These are phyloP conservation scores for Elanoides forficatus DNA, from an alignment of 2,113 vertebrate genomes.

Conservation along the genomic window DNA sequence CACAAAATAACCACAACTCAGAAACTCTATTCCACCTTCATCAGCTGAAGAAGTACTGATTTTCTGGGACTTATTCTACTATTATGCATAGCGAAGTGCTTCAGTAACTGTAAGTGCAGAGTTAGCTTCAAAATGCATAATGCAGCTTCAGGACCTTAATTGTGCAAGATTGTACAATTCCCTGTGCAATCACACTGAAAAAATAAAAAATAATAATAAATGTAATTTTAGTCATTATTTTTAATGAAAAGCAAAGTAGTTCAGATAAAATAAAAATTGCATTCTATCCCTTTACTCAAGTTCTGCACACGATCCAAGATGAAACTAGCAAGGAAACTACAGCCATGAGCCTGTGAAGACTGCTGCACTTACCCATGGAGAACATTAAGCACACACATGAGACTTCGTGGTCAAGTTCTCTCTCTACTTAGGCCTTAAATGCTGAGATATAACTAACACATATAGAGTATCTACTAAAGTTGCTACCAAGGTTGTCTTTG, in stretches of 20 bases:
- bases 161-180: neutral
- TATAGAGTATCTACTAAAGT: neutral
- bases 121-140: neutral
- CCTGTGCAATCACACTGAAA: neutral
- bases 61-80: neutral
- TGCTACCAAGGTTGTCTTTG: neutral
- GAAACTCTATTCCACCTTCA: neutral
- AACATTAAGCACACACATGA: neutral
- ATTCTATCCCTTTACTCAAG: neutral
- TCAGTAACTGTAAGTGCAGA: neutral
- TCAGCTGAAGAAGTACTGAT: neutral
- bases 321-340: neutral
- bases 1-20: neutral
- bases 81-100: neutral
- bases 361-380: neutral
- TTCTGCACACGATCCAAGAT: neutral
- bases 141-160: neutral
- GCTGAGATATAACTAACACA: neutral
- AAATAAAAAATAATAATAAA: neutral
- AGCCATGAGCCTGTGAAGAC: neutral
- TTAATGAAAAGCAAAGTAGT: neutral
- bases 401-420: neutral
- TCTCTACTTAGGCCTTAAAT: neutral
- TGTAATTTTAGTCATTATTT: neutral
- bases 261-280: neutral